A percentile compares a stretch with the other conserved stretches of the same genome.
phyloP scores from a whole-genome alignment of 92 coral and sea anemone species.

The Blastomussa wellsi region DNA sequence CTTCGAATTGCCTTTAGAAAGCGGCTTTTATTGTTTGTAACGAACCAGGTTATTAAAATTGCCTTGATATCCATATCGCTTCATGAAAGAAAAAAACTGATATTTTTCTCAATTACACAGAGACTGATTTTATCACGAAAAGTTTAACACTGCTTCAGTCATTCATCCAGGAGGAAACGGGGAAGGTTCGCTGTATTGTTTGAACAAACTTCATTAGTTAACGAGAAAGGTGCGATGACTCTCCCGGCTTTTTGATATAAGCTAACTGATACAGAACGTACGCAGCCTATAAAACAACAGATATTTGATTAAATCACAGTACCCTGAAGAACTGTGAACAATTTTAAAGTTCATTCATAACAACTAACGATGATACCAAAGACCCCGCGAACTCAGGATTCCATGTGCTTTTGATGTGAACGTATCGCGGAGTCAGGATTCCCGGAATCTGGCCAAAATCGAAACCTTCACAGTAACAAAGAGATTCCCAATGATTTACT shows the following conservation, averaged over 20 bases:
- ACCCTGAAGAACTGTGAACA: neutral
- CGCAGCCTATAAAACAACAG: too few relatives aligned
- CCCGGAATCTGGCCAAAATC: neutral
- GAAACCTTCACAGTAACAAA: neutral
- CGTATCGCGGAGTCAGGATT: neutral
- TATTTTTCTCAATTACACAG: neutral
- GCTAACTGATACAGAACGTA: neutral
- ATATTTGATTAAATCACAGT: neutral
- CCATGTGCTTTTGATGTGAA: conserved; percentile 4
- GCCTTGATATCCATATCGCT: conserved; percentile 5
- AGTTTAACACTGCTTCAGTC: neutral
- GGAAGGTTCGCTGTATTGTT: neutral
- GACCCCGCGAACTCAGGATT: neutral
- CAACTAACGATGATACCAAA: neutral
- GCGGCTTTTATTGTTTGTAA: conserved; percentile 39
- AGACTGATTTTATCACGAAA: neutral
- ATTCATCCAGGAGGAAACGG: neutral
- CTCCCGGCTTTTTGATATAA: neutral
- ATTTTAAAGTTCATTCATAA: neutral
- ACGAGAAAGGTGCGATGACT: neutral
- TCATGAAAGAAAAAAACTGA: neutral
- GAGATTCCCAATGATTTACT: neutral
- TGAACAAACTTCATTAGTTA: neutral
- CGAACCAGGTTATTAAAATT: conserved; percentile 16
- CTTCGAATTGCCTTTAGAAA: conserved; percentile 33